Evolutionary conservation across 1,140 invertebrate genomes (phyloP), one percentile per base, ranked within the genome.

Genomic region (Hermetia illucens): DNA sequence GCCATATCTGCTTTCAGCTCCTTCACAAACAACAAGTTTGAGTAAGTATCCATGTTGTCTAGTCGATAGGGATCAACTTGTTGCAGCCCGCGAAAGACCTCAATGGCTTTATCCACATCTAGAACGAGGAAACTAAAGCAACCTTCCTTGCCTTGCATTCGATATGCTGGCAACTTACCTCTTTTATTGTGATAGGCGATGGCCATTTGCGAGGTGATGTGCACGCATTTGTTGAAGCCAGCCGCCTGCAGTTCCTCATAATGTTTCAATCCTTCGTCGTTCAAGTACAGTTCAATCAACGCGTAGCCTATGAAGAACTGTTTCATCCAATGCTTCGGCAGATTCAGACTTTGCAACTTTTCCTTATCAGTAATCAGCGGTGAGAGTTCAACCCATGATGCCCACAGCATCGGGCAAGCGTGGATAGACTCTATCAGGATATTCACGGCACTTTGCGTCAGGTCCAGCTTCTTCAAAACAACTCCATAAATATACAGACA

Each of bases 11-110:
- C 83, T 51, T 86, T 77, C 64, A 91, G 76, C 59, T 94, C 91
- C 66, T 89, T 88, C 4, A 96, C 84, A 59, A 94, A 97, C 5
- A 98, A 64, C 30, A 96, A 64, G 69, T 98, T 95, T n/a, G 91
- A 96, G 60, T 89, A 96, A 0, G 82, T 87, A 65, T 97, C 94
- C 72, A 96, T 82, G 56, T 94, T 90, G 51, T 97, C 92, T 19
- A 97, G 61, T 37, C 92, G 72, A 58, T 79, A 94, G 1, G 94
- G 94, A 72, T 98, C 94, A 47, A 73, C 68, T 50, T 80, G 72
- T 43, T 84, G 77, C 13, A 97, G 67, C 32, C 76, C 69, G 55
- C 79, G 73, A 52, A 94, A 98, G 36, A 79, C 73, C 40, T 76
- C 70, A 42, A 95, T 82, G 2, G 91, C 88, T 55, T 82, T 77